Evolutionary conservation across 2,888 invertebrate species (phyloP), one percentile per base, ranked within the genome.

Genomic region (Steinernema carpocapsae): DNA sequence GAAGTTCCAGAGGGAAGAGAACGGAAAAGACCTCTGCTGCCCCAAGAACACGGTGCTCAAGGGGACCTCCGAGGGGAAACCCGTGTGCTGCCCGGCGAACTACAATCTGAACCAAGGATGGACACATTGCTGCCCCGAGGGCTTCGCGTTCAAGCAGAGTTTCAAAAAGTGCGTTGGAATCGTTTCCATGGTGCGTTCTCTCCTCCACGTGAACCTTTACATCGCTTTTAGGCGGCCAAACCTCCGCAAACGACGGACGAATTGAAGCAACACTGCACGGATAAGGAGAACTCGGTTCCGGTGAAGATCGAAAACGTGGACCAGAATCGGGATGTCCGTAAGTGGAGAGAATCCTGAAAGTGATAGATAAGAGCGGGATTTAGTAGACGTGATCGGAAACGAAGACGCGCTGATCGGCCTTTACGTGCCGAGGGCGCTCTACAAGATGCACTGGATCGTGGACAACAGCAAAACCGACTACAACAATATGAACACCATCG

Each of bases 401-500:
- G 26, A 26, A 14, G 64, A 64, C 29, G 64, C 64, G 26, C 64
- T 64, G 32, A 64, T 64, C 37, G 64, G 64, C 37, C 64, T 64
- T 17, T 32, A 64, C 64, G 64, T 64, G 32, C 64, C 64, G 12
- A 6, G 7, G 12, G 32, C 29, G 32, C 24, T 29, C 29, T 64
- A 64, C 64, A 64, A 64, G 37, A 64, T 64, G 64, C 64, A 64
- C 37, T 64, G 64, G 64, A 64, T 64, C 64, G 29, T 26, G 32
- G 64, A 64, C 64, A 32, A 64, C 64, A 29, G 29, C 37, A 26
- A 26, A 7, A 19, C 24, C 14, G 17, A 3, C 10, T 64, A 64
- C 64, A 64, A 64, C 64, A 64, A 64, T 32, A 64, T 64, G 64
- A 64, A 64, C 32, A n/a, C 64, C 29, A 26, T 32, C 37, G 64